A percentile compares a stretch with the other conserved stretches of the same genome.
Conservation (phyloP, 2,888 invertebrate species). For the Apamea crenata region DNA sequence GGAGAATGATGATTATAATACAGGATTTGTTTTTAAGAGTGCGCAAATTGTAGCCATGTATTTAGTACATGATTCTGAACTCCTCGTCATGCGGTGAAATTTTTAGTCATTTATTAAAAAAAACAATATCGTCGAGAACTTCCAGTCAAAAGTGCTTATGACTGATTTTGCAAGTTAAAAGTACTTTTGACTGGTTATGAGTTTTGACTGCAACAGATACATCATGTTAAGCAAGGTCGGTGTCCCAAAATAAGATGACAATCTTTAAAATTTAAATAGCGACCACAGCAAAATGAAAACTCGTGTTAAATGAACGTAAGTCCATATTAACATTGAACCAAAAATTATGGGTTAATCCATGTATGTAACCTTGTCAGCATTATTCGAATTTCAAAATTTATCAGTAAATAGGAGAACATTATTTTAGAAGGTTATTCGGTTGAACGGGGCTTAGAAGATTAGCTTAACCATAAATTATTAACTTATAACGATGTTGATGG, state of each 20-base stretch:
- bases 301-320: not conserved
- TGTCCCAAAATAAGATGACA: not conserved
- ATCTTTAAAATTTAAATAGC: not conserved
- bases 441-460: constrained; percentile 41
- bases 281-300: not conserved
- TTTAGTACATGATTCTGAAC: too few species aligned
- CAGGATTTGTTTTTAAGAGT: too few species aligned
- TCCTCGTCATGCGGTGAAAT: too few species aligned
- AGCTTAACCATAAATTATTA: constrained; percentile 52
- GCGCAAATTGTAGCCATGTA: too few species aligned
- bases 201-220: too few species aligned
- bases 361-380: constrained; percentile 8
- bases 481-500: constrained; percentile 50
- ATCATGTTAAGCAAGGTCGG: too few species aligned
- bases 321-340: constrained; percentile 4
- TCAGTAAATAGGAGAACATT: constrained; percentile 26
- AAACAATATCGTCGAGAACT: too few species aligned
- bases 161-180: too few species aligned
- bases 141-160: too few species aligned
- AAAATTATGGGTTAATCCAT: constrained; percentile 1
- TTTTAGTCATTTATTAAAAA: too few species aligned
- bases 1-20: too few species aligned
- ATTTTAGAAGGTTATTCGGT: constrained; percentile 52
- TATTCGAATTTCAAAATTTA: constrained; percentile 14
- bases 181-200: too few species aligned